Conservation (phyloP, 2,797 vertebrate genomes). For the Propithecus deckenii region DNA sequence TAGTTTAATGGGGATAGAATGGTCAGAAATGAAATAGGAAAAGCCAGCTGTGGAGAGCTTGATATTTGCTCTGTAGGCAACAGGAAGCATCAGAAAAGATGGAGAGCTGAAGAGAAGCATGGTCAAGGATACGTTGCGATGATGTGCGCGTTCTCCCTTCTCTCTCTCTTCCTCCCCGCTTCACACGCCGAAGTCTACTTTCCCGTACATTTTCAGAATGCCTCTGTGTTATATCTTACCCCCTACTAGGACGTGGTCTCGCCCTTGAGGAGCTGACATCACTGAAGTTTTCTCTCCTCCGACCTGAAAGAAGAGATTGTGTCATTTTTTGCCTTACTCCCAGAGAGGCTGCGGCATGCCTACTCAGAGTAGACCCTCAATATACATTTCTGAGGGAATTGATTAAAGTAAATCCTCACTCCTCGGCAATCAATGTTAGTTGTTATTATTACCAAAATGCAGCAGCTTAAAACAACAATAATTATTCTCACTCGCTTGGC, state of each 20-base stretch:
- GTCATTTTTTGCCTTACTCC: background rate
- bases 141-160: fast-evolving
- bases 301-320: background rate
- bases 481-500: background rate
- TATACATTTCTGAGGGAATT: background rate
- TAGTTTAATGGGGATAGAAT: background rate
- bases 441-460: background rate
- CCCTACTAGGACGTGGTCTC: background rate
- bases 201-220: background rate
- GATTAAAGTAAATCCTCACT: background rate
- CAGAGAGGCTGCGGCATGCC: background rate
- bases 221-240: background rate
- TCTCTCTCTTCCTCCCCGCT: background rate
- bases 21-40: background rate
- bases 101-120: background rate
- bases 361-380: background rate
- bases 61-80: background rate
- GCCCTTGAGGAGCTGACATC: background rate
- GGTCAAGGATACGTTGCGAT: background rate
- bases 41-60: background rate
- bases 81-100: background rate
- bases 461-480: background rate
- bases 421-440: background rate
- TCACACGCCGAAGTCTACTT: fast-evolving
- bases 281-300: background rate